Evolutionary conservation across 2,797 vertebrate species (phyloP).

Genomic region (Gymnodraco acuticeps): DNA sequence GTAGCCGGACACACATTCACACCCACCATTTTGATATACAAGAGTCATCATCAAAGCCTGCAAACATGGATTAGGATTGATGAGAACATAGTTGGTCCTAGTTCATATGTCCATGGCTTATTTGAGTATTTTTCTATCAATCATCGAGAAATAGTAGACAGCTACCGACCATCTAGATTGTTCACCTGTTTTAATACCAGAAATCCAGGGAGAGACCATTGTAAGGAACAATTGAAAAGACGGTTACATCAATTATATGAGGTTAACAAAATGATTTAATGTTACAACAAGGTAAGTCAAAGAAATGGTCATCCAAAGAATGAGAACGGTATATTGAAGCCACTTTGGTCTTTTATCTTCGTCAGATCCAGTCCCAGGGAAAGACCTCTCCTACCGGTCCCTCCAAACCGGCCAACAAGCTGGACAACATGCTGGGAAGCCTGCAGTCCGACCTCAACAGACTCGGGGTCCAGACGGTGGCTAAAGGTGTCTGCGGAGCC

Average conservation of each 20-base stretch:
- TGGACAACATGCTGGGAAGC: slow-evolving; percentile 97
- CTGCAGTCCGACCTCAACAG: slow-evolving; percentile 95
- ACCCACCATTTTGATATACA: slow-evolving; percentile 30
- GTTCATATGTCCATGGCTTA: neutral
- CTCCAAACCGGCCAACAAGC: slow-evolving; percentile 93
- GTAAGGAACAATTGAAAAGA: neutral
- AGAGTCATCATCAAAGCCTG: slow-evolving; percentile 27
- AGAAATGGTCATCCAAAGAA: neutral
- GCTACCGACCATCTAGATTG: neutral
- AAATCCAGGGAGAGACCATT: neutral
- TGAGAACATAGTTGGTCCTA: slow-evolving; percentile 4
- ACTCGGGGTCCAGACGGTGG: slow-evolving; percentile 93
- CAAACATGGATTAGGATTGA: slow-evolving; percentile 8
- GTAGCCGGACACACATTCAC: slow-evolving; percentile 34
- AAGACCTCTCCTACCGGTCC: slow-evolving; percentile 85
- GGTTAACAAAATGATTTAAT: neutral
- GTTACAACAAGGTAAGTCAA: slow-evolving; percentile 12
- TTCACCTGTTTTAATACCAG: neutral
- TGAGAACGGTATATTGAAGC: neutral
- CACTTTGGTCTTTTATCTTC: slow-evolving; percentile 24
- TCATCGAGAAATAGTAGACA: neutral
- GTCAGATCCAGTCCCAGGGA: slow-evolving; percentile 92
- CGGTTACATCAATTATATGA: neutral
- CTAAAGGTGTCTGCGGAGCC: slow-evolving; percentile 95
- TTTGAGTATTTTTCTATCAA: neutral